Evolutionary conservation across 2,797 vertebrate genomes (phyloP).

Genomic region (Pangasius djambal): DNA sequence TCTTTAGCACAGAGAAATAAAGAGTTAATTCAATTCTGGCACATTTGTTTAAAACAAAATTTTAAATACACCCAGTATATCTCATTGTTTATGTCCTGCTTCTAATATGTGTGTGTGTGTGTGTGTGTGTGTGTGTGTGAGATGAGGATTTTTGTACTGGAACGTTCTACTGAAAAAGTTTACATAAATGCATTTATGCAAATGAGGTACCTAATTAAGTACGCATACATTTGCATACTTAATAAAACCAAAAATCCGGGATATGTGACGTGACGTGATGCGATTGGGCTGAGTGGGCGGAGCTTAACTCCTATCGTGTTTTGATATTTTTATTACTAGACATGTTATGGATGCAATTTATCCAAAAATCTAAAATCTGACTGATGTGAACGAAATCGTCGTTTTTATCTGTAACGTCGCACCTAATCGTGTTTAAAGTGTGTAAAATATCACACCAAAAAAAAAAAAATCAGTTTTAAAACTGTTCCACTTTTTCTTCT

Average conservation of each 20-base stretch:
- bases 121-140: neutral
- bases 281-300: neutral
- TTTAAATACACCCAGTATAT: neutral
- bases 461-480: too few species aligned
- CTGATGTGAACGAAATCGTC: too few species aligned
- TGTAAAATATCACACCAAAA: too few species aligned
- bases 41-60: neutral
- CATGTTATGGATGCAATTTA: neutral
- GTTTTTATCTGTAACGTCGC: neutral
- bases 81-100: neutral
- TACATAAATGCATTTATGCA: neutral
- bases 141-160: neutral
- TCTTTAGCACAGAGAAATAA: neutral
- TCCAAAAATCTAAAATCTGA: neutral
- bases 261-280: neutral
- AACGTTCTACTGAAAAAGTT: neutral
- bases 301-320: neutral
- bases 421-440: neutral
- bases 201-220: neutral
- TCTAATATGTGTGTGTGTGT: neutral
- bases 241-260: neutral
- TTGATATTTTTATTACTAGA: neutral
- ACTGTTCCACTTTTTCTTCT: too few species aligned
- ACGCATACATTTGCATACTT: neutral
- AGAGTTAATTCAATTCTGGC: neutral